Percentiles rank a stretch among this genome's conserved stretches.
Evolutionary conservation across 2,888 invertebrate species (phyloP).

Genomic region (Phrixothrix hirtus): DNA sequence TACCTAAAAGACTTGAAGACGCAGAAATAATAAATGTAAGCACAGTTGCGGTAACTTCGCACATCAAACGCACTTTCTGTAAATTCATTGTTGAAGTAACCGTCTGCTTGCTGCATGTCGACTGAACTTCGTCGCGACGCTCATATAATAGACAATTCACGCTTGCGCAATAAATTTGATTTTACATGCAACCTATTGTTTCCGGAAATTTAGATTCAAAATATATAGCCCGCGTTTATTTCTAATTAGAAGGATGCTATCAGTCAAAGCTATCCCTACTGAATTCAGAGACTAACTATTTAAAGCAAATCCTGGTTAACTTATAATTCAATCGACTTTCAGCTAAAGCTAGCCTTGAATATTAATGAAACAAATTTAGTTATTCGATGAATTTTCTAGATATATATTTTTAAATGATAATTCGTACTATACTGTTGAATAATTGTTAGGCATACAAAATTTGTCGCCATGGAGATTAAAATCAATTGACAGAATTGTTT

Average conservation of each 20-base stretch:
- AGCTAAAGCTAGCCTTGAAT: too few species aligned
- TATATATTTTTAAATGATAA: too few species aligned
- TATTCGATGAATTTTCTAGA: too few species aligned
- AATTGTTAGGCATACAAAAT: too few species aligned
- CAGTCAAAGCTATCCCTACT: too few species aligned
- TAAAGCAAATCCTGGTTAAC: too few species aligned
- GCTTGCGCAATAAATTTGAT: constrained; percentile 29
- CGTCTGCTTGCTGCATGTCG: constrained; percentile 45
- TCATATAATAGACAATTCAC: constrained; percentile 25
- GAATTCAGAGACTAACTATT: too few species aligned
- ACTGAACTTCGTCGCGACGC: constrained; percentile 39
- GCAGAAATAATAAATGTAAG: constrained; percentile 17
- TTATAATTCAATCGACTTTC: too few species aligned
- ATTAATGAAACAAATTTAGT: too few species aligned
- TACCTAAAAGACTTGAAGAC: constrained; percentile 28
- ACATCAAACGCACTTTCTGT: constrained; percentile 21
- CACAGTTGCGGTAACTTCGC: constrained; percentile 23
- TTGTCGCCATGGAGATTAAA: too few species aligned
- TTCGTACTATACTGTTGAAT: too few species aligned
- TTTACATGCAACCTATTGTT: constrained; percentile 17
- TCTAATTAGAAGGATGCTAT: constrained; percentile 4
- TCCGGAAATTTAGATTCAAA: constrained; percentile 16
- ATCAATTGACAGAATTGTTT: too few species aligned
- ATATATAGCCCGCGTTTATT: constrained; percentile 7
- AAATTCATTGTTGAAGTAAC: constrained; percentile 27